Percentiles rank a stretch among this genome's conserved stretches.
Evolutionary conservation across 2,888 invertebrate species (phyloP).

Genomic region (Plebejus argus): DNA sequence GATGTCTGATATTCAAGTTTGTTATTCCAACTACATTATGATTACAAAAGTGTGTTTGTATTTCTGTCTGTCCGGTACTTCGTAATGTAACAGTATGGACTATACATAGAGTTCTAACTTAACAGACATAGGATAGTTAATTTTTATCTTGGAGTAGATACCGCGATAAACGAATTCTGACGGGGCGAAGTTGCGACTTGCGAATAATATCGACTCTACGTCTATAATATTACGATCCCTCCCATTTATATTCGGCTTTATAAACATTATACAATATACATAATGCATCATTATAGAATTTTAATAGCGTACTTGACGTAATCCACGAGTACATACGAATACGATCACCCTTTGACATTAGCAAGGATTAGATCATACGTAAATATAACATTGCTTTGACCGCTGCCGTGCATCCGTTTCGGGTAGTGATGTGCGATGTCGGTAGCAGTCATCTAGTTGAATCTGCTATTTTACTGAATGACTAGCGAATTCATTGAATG

Average conservation of each 20-base stretch:
- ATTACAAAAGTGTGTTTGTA: too few species aligned
- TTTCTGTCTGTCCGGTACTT: too few species aligned
- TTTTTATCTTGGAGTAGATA: background rate
- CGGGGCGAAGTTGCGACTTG: background rate
- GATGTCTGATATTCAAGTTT: too few species aligned
- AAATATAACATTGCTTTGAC: slow-evolving; percentile 37
- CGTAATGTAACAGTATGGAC: too few species aligned
- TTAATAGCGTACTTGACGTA: slow-evolving; percentile 16
- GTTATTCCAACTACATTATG: too few species aligned
- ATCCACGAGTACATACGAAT: slow-evolving; percentile 7
- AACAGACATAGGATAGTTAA: too few species aligned
- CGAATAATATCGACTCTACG: background rate
- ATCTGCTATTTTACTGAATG: too few species aligned
- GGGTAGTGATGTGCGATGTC: slow-evolving; percentile 19
- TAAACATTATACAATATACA: background rate
- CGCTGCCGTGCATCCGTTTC: slow-evolving; percentile 17
- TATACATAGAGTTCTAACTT: too few species aligned
- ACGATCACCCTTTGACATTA: slow-evolving; percentile 33
- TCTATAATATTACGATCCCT: background rate
- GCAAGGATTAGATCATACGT: slow-evolving; percentile 39
- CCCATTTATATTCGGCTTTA: background rate
- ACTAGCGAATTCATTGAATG: too few species aligned
- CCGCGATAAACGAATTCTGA: background rate
- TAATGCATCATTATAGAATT: slow-evolving; percentile 6
- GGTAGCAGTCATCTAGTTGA: too few species aligned